Percentiles rank a stretch among this genome's conserved stretches.
Evolutionary conservation across 2,888 invertebrate genomes (phyloP).

Genomic region (Ophion ventricosus): DNA sequence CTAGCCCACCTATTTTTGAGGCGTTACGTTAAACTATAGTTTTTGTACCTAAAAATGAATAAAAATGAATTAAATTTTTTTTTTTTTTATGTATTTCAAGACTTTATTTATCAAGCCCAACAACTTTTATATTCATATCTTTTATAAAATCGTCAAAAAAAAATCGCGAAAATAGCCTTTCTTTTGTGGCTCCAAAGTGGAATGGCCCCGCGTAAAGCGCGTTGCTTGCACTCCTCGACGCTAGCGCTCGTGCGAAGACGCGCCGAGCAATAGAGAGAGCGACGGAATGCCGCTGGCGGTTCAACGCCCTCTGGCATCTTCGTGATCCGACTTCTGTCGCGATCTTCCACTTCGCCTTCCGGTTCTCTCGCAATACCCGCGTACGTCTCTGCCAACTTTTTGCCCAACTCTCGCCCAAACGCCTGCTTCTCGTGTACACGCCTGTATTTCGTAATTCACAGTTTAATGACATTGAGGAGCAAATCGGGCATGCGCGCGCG

Average conservation of each 20-base stretch:
- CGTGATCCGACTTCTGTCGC: slow-evolving; percentile 62
- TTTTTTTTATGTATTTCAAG: no score
- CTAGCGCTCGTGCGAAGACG: not conserved
- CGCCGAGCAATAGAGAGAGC: slow-evolving; percentile 61
- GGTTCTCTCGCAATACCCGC: slow-evolving; percentile 34
- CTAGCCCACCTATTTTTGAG: no score
- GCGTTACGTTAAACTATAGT: no score
- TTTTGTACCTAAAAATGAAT: no score
- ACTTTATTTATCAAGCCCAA: no score
- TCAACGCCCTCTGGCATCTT: slow-evolving; percentile 75
- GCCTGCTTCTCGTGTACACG: not conserved
- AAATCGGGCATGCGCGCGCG: not conserved
- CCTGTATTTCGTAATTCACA: not conserved
- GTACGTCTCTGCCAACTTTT: slow-evolving; percentile 44
- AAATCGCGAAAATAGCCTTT: no score
- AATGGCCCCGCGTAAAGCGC: slow-evolving; percentile 1
- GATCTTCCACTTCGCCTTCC: slow-evolving; percentile 63
- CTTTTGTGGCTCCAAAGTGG: no score
- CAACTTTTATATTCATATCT: no score
- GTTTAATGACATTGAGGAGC: slow-evolving; percentile 16
- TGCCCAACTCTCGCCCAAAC: not conserved
- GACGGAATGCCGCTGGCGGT: slow-evolving; percentile 75
- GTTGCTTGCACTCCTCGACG: slow-evolving; percentile 2
- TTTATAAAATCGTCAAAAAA: no score
- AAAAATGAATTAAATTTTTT: no score